phyloP scores from a whole-genome alignment of 2,113 vertebrate genomes.

The Clarias gariepinus region DNA sequence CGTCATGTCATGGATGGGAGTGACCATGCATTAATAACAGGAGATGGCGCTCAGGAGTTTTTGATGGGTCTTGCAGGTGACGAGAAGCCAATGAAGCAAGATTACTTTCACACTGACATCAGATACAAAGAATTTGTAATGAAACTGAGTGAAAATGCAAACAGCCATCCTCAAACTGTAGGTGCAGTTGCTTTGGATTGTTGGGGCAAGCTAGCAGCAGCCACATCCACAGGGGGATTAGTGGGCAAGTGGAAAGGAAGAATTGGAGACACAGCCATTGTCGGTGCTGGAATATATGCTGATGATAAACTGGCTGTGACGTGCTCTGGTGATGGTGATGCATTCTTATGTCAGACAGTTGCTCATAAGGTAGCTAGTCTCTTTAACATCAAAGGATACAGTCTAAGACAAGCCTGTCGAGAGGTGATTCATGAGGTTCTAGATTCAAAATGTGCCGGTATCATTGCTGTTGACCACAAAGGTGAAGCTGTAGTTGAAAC shows the following conservation, averaged over 20 bases:
- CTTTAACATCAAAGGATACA: slow-evolving; percentile 71
- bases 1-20: slow-evolving; percentile 76
- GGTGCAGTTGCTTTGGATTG: slow-evolving; percentile 75
- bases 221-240: slow-evolving; percentile 75
- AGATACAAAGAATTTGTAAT: slow-evolving; percentile 64
- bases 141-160: slow-evolving; percentile 58
- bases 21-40: slow-evolving; percentile 69
- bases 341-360: slow-evolving; percentile 74
- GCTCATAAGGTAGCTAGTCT: slow-evolving; percentile 75
- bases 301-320: slow-evolving; percentile 71
- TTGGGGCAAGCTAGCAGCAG: slow-evolving; percentile 67
- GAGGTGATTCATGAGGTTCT: slow-evolving; percentile 71
- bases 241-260: slow-evolving; percentile 75
- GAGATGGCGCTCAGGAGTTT: slow-evolving; percentile 74
- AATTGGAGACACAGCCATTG: slow-evolving; percentile 76
- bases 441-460: slow-evolving; percentile 68
- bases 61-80: slow-evolving; percentile 56
- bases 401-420: slow-evolving; percentile 67
- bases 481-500: slow-evolving; percentile 71
- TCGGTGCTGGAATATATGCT: slow-evolving; percentile 76
- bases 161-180: slow-evolving; percentile 76
- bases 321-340: slow-evolving; percentile 78
- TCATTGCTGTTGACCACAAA: slow-evolving; percentile 70
- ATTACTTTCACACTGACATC: slow-evolving; percentile 75
- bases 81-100: slow-evolving; percentile 57